phyloP scores from a whole-genome alignment of 2,888 invertebrate genomes.

The Geotrupes spiniger region DNA sequence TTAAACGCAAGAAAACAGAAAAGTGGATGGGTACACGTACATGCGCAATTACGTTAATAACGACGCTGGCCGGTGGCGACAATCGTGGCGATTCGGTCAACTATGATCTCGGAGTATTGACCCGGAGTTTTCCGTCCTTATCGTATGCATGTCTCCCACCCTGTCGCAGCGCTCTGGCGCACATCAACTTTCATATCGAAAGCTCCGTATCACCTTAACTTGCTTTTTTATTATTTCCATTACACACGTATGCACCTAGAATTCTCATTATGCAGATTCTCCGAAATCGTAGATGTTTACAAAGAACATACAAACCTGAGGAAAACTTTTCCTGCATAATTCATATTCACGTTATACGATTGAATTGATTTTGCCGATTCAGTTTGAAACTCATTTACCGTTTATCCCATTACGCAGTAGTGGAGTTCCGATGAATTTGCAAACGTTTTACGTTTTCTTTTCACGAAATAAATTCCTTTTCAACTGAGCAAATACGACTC shows the following conservation, averaged over 20 bases:
- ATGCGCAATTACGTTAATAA: conserved; percentile 36
- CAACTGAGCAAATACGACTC: conserved; percentile 18
- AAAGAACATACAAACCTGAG: conserved; percentile 2
- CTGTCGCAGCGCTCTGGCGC: conserved; percentile 29
- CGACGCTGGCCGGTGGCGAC: conserved; percentile 37
- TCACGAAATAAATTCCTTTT: conserved; percentile 11
- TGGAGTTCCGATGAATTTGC: conserved; percentile 26
- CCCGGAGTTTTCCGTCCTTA: conserved; percentile 28
- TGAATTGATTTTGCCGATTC: conserved; percentile 30
- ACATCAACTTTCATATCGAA: conserved; percentile 16
- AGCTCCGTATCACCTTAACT: conserved; percentile 7
- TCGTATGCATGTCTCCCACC: conserved; percentile 16
- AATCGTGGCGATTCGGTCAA: conserved; percentile 35
- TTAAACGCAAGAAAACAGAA: conserved; percentile 26
- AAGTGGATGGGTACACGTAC: conserved; percentile 30
- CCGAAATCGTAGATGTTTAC: conserved; percentile 17
- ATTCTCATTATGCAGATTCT: conserved; percentile 19
- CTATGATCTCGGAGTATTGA: conserved; percentile 39
- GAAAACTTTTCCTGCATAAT: conserved; percentile 27
- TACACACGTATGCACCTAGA: conserved; percentile 14
- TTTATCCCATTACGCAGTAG: conserved; percentile 28
- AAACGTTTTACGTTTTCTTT: conserved; percentile 26
- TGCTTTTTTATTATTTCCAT: conserved; percentile 9
- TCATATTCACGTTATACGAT: conserved; percentile 30
- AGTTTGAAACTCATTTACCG: conserved; percentile 31